These are phyloP conservation scores for Sinopyrophorus schimmeli DNA, from an alignment of 2,888 invertebrate genomes.

Conservation along the genomic window DNA sequence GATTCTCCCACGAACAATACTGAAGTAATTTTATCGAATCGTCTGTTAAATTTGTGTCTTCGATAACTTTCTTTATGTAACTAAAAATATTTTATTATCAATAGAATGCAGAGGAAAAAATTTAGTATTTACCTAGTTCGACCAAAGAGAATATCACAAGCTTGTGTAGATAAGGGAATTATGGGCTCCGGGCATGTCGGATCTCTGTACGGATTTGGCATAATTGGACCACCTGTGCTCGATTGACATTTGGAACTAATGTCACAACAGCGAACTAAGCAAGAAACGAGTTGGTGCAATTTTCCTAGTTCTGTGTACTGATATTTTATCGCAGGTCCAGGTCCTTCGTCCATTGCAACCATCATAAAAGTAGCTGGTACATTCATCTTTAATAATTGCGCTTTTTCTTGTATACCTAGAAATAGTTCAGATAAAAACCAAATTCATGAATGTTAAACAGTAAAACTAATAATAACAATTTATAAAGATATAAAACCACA, in stretches of 20 bases:
- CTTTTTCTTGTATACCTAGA: slow-evolving; percentile 67
- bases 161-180: slow-evolving; percentile 72
- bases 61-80: slow-evolving; percentile 93
- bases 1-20: slow-evolving; percentile 97
- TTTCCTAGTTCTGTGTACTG: slow-evolving; percentile 94
- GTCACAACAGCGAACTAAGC: slow-evolving; percentile 90
- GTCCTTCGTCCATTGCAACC: slow-evolving; percentile 90
- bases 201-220: slow-evolving; percentile 78
- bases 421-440: too few species aligned
- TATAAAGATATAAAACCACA: too few species aligned
- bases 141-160: slow-evolving; percentile 81
- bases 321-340: slow-evolving; percentile 91
- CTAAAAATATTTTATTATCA: too few species aligned
- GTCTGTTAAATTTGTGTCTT: slow-evolving; percentile 90
- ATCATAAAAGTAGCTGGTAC: slow-evolving; percentile 89
- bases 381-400: slow-evolving; percentile 72
- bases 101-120: too few species aligned
- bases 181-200: slow-evolving; percentile 62
- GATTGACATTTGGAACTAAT: slow-evolving; percentile 62
- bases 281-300: slow-evolving; percentile 89
- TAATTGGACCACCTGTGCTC: slow-evolving; percentile 61
- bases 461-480: too few species aligned
- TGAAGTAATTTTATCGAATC: slow-evolving; percentile 88
- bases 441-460: too few species aligned
- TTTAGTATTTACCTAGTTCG: slow-evolving; percentile 62